A percentile compares a stretch with the other conserved stretches of the same genome.
phyloP scores from a whole-genome alignment of 2,888 invertebrate genomes.

The Palloptera scutellata region DNA sequence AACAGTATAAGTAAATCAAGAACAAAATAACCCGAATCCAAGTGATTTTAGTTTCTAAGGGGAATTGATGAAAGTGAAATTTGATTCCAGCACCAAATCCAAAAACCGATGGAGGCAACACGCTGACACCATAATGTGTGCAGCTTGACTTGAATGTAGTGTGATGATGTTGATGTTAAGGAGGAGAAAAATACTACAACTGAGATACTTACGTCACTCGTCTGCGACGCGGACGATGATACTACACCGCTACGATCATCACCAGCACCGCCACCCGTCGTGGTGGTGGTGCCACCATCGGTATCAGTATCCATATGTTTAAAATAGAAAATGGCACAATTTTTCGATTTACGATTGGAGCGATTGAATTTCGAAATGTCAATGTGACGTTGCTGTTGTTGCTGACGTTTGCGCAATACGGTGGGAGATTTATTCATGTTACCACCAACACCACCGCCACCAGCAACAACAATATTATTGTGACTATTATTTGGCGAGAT shows the following conservation, averaged over 20 bases:
- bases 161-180: neutral
- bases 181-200: constrained; percentile 14
- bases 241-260: constrained; percentile 40
- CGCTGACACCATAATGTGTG: no score
- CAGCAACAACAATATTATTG: constrained; percentile 28
- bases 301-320: constrained; percentile 88
- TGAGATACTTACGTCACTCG: constrained; percentile 56
- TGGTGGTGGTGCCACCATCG: constrained; percentile 64
- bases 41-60: neutral
- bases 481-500: constrained; percentile 52
- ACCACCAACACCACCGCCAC: constrained; percentile 12
- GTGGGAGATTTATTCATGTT: constrained; percentile 50
- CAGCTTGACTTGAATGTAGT: no score
- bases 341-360: constrained; percentile 81
- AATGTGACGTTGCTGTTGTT: constrained; percentile 64
- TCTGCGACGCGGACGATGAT: constrained; percentile 50
- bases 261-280: constrained; percentile 43
- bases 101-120: no score
- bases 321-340: constrained; percentile 85
- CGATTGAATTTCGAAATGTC: constrained; percentile 73
- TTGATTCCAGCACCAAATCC: no score
- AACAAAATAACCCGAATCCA: neutral
- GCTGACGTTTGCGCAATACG: constrained; percentile 56
- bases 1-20: no score
- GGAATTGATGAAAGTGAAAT: neutral